Percentiles rank a stretch among this genome's conserved stretches.
Evolutionary conservation across 2,888 invertebrate genomes (phyloP).

Genomic region (Dromius quadrimaculatus): DNA sequence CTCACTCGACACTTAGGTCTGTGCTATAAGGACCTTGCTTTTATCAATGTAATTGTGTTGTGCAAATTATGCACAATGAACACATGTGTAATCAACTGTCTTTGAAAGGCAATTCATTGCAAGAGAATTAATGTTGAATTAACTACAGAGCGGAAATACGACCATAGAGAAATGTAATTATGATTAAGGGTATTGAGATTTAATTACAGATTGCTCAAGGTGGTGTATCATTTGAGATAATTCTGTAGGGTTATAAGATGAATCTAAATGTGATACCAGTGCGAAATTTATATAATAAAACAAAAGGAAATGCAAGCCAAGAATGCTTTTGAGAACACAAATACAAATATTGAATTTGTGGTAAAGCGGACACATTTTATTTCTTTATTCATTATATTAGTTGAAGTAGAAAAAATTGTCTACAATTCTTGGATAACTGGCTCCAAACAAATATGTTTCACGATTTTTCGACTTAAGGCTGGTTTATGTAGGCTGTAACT

Average conservation of each 20-base stretch:
- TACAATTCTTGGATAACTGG: no score
- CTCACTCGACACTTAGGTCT: neutral
- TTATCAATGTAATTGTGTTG: neutral
- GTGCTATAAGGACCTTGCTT: neutral
- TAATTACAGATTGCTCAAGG: neutral
- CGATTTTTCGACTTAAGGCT: no score
- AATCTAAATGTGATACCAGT: no score
- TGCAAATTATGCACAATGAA: neutral
- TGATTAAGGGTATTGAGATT: constrained; percentile 1
- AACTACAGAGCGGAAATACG: neutral
- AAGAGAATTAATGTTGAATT: constrained; percentile 1
- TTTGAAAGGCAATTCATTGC: neutral
- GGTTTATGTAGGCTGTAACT: no score
- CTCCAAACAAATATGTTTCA: no score
- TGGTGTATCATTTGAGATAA: neutral
- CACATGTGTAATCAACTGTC: constrained; percentile 1
- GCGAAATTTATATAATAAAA: no score
- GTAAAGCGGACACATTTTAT: no score
- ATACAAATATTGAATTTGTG: no score
- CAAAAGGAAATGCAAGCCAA: no score
- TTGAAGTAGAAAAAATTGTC: no score
- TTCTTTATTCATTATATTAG: no score
- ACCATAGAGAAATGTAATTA: constrained; percentile 1
- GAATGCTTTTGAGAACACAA: no score
- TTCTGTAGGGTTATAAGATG: neutral